Percentiles rank a stretch among this genome's conserved stretches.
Conservation (phyloP, 2,888 invertebrate species). For the Drosophila limbata region DNA sequence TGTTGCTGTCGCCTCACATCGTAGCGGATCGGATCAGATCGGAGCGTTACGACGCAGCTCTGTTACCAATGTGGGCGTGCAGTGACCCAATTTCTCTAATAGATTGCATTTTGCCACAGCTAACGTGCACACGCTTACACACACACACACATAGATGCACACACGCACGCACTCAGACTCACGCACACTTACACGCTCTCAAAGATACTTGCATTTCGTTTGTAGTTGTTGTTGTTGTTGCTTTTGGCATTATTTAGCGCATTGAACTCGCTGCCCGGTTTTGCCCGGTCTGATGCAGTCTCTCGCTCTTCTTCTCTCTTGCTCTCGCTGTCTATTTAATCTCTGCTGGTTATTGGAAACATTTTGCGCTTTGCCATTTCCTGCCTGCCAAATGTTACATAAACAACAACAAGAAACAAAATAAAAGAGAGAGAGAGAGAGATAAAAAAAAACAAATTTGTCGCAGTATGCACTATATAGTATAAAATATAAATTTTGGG, state of each 20-base stretch:
- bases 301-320: constrained; percentile 7
- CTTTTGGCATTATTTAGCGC: constrained; percentile 61
- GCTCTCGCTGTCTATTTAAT: constrained; percentile 30
- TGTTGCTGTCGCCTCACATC: constrained; percentile 29
- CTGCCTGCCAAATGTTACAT: constrained; percentile 57
- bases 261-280: constrained; percentile 61
- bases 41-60: constrained; percentile 25
- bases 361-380: constrained; percentile 51
- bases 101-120: constrained; percentile 73
- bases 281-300: constrained; percentile 15
- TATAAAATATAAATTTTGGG: constrained; percentile 5
- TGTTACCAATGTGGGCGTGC: constrained; percentile 77
- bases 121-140: constrained; percentile 20
- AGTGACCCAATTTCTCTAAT: constrained; percentile 77
- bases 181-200: constrained; percentile 3
- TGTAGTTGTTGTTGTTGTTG: constrained; percentile 19
- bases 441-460: constrained; percentile 32
- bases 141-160: constrained; percentile 6
- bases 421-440: constrained; percentile 4
- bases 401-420: constrained; percentile 28
- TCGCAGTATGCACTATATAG: constrained; percentile 30
- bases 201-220: constrained; percentile 6
- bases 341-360: constrained; percentile 32
- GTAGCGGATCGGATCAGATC: constrained; percentile 45
- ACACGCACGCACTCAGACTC: neutral